A percentile compares a stretch with the other conserved stretches of the same genome.
These are phyloP conservation scores for Drosophila lacteicornis DNA, from an alignment of 1,140 invertebrate genomes.

Conservation along the genomic window DNA sequence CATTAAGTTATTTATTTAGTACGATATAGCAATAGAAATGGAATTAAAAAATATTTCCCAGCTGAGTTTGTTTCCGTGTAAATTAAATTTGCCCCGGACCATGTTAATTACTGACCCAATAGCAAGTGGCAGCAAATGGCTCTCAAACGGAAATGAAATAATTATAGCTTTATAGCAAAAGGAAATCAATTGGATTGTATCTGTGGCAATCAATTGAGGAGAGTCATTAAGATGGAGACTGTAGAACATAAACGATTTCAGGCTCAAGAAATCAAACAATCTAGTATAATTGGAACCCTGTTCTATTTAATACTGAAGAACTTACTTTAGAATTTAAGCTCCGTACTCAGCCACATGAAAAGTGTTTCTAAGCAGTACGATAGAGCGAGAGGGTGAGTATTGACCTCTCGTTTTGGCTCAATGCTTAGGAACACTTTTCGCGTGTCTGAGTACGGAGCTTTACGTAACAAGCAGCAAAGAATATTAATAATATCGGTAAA, in stretches of 20 bases:
- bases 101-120: conserved; percentile 31
- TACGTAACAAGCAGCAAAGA: no score
- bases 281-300: not conserved
- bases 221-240: not conserved
- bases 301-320: no score
- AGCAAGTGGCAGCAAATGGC: conserved; percentile 33
- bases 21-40: no score
- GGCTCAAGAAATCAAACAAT: not conserved
- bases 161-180: conserved; percentile 25
- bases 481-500: no score
- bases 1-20: no score
- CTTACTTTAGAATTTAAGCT: no score
- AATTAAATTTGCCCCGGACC: conserved; percentile 1
- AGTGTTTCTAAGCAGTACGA: no score
- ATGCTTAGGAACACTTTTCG: no score
- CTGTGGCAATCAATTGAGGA: conserved; percentile 19
- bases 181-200: conserved; percentile 28
- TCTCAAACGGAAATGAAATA: conserved; percentile 34
- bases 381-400: no score
- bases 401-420: no score
- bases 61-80: not conserved
- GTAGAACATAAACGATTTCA: not conserved
- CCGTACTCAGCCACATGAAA: no score
- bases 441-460: no score
- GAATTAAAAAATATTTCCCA: not conserved